Evolutionary conservation across 1,140 invertebrate species (phyloP).

Genomic region (Microplitis mediator): DNA sequence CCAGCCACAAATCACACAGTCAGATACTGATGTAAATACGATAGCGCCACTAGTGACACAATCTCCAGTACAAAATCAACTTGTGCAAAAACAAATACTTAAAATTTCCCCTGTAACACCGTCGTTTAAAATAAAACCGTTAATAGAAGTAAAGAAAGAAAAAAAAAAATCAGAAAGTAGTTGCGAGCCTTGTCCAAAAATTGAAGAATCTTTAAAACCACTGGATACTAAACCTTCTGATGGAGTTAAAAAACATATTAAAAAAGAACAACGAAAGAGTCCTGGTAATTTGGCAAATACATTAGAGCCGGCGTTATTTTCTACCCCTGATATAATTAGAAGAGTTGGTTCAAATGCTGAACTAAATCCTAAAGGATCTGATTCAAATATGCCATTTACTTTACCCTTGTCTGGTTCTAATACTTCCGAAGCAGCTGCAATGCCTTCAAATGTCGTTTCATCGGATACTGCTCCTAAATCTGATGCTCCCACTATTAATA

Average conservation of each 20-base stretch:
- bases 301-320: conserved; percentile 72
- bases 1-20: conserved; percentile 10
- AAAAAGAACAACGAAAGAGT: conserved; percentile 72
- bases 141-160: conserved; percentile 51
- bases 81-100: conserved; percentile 14
- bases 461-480: conserved; percentile 24
- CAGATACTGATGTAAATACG: background rate
- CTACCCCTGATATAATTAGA: conserved; percentile 78
- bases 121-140: conserved; percentile 42
- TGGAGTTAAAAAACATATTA: conserved; percentile 61
- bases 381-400: too few species aligned
- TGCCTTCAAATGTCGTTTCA: conserved; percentile 8
- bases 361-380: conserved; percentile 46
- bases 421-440: conserved; percentile 17
- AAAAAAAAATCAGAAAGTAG: conserved; percentile 48
- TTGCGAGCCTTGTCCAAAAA: conserved; percentile 34
- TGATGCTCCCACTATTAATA: conserved; percentile 49
- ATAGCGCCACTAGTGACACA: background rate
- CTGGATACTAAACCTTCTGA: conserved; percentile 43
- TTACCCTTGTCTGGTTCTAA: conserved; percentile 34
- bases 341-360: conserved; percentile 62
- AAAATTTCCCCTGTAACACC: background rate
- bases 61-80: background rate
- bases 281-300: conserved; percentile 67
- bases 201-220: conserved; percentile 41